These are phyloP conservation scores for Pseudopipra pipra DNA, from an alignment of 2,113 vertebrate species.

Conservation along the genomic window DNA sequence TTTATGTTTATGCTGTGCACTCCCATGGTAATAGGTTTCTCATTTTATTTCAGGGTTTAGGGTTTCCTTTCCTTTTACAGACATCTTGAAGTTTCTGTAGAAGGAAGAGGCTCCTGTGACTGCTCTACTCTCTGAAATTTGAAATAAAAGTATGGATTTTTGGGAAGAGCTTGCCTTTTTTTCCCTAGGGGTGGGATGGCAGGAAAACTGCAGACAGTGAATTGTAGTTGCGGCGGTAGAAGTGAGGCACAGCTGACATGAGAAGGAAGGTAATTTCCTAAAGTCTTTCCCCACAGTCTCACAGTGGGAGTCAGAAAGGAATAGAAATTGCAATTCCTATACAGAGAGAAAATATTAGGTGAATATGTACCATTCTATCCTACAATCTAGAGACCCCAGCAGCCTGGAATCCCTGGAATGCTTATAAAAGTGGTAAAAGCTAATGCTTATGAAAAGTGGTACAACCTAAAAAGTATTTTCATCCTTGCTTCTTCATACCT, in stretches of 20 bases:
- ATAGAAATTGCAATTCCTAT: neutral
- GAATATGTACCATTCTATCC: neutral
- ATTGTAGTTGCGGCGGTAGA: neutral
- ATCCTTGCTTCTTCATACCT: neutral
- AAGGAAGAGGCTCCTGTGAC: neutral
- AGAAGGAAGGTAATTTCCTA: neutral
- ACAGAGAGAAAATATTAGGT: neutral
- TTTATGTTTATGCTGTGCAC: constrained; percentile 8
- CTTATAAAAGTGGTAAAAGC: neutral
- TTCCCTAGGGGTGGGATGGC: neutral
- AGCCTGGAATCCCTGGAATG: neutral
- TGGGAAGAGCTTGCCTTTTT: neutral
- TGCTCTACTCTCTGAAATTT: neutral
- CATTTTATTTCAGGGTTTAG: constrained; percentile 4
- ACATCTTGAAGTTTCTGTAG: neutral
- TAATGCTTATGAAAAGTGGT: neutral
- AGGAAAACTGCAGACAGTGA: neutral
- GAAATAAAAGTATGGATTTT: neutral
- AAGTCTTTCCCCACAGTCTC: neutral
- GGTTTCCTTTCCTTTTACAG: neutral
- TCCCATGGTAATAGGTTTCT: constrained; percentile 1
- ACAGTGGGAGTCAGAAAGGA: neutral
- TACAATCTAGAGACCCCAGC: neutral
- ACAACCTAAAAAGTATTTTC: neutral
- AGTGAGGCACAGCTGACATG: neutral